These are phyloP conservation scores for Aphidoletes aphidimyza DNA, from an alignment of 2,888 invertebrate genomes.

Conservation along the genomic window DNA sequence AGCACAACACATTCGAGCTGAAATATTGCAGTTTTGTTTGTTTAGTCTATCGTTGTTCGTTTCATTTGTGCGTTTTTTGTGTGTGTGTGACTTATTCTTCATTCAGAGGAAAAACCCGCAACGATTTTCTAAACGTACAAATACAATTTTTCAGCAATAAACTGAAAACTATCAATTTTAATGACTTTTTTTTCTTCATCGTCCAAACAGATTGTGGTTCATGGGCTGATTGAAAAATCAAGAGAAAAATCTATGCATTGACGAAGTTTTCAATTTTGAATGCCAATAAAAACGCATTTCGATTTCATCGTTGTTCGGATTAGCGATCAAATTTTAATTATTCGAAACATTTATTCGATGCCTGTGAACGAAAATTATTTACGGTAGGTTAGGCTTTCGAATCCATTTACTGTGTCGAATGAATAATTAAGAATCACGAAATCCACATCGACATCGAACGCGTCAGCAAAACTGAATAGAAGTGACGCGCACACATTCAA, in stretches of 20 bases:
- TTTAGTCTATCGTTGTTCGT: neutral
- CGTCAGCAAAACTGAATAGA: slow-evolving; percentile 35
- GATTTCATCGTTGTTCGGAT: too few species aligned
- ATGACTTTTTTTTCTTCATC: too few species aligned
- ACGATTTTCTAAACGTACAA: neutral
- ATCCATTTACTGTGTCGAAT: slow-evolving; percentile 36
- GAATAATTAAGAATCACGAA: slow-evolving; percentile 33
- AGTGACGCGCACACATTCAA: neutral
- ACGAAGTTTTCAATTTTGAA: too few species aligned
- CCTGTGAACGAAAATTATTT: neutral
- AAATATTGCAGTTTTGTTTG: neutral
- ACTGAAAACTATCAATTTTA: neutral
- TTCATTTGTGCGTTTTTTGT: neutral
- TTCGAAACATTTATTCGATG: too few species aligned
- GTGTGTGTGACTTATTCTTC: neutral
- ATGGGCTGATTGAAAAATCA: too few species aligned
- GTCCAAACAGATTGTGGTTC: too few species aligned
- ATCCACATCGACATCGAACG: slow-evolving; percentile 21
- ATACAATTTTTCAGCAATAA: too few species aligned
- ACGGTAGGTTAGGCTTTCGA: slow-evolving; percentile 42
- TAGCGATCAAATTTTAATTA: too few species aligned
- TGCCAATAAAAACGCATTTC: too few species aligned
- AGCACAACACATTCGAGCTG: neutral
- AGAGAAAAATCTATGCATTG: too few species aligned
- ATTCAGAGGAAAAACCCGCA: neutral